phyloP scores from a whole-genome alignment of 1,140 invertebrate species.

The Ctenoplectra terminalis region DNA sequence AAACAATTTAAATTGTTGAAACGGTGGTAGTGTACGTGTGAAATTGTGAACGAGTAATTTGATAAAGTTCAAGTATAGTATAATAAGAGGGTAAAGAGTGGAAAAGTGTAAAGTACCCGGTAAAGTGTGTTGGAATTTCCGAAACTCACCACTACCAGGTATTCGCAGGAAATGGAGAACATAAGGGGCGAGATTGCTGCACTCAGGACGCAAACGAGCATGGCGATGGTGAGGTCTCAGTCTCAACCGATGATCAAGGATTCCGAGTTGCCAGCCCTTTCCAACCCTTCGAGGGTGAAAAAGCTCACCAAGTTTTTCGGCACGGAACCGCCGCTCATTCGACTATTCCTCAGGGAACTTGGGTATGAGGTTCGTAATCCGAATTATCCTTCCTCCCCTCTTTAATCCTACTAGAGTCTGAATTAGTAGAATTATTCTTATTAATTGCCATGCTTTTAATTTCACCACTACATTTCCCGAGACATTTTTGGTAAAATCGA shows the following conservation, averaged over 20 bases:
- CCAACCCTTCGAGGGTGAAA: slow-evolving; percentile 92
- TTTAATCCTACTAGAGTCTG: neutral
- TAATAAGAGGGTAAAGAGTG: no score
- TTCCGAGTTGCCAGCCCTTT: slow-evolving; percentile 86
- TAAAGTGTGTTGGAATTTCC: slow-evolving; percentile 47
- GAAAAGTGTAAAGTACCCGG: neutral
- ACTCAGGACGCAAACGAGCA: slow-evolving; percentile 87
- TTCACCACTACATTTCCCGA: no score
- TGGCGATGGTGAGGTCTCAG: slow-evolving; percentile 85
- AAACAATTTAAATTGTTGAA: no score
- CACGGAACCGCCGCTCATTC: slow-evolving; percentile 94
- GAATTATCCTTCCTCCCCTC: neutral
- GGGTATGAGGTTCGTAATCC: slow-evolving; percentile 92
- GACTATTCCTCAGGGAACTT: slow-evolving; percentile 94
- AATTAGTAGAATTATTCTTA: neutral
- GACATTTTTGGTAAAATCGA: no score
- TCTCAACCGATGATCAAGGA: slow-evolving; percentile 82
- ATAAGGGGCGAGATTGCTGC: slow-evolving; percentile 92
- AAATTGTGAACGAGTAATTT: neutral
- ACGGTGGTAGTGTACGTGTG: no score
- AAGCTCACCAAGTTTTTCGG: slow-evolving; percentile 96
- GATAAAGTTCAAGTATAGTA: neutral
- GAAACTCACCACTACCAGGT: slow-evolving; percentile 69
- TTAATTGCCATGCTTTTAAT: no score
- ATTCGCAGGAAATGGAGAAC: slow-evolving; percentile 91